Evolutionary conservation across 2,888 invertebrate species (phyloP), one percentile per base, ranked within the genome.

Genomic region (Nemoura dubitans): DNA sequence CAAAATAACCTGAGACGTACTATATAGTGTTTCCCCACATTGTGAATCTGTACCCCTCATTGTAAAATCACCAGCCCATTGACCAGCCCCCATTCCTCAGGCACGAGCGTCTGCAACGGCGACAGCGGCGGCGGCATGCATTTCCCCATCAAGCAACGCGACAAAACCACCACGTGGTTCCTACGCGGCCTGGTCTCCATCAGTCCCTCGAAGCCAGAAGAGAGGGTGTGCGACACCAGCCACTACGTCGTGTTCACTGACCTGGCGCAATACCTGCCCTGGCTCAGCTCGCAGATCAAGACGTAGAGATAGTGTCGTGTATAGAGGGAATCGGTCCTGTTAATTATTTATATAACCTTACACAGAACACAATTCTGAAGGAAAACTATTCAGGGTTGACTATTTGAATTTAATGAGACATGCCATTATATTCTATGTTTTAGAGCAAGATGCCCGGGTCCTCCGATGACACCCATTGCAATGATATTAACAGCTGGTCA

Each of bases 221-320:
- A 93, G 88, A 92, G 92, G 89, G 90, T 93, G 7, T 94, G 94
- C 88, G 94, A 94, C 88, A 93, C 94, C 0, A 91, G 92, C 0
- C 93, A 94, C 89, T 94, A 94, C 90, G 93, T 94, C 26, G 93
- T 94, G 6, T 94, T 94, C 89, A 94, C 94, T 0, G 94, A 94
- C 88, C 90, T 93, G 29, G 94, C 94, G 5, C 93, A 94, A 90
- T 92, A 93, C 91, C 89, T 93, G 87, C 92, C 92, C 10, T 94
- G 94, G 94, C 92, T 94, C 14, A 42, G 21, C n/a, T 30, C 77
- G 77, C 30, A 80, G 30, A 78, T 78, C 42, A 77, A 77, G n/a
- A n/a, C n/a, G 27, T 27, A 27, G 26, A 83, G 28, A 43, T 42
- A 16, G 26, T 14, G 27, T 14, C 28, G 26, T 36, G 36, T n/a